phyloP scores from a whole-genome alignment of 2,113 vertebrate species.

The Cynopterus brachyotis region DNA sequence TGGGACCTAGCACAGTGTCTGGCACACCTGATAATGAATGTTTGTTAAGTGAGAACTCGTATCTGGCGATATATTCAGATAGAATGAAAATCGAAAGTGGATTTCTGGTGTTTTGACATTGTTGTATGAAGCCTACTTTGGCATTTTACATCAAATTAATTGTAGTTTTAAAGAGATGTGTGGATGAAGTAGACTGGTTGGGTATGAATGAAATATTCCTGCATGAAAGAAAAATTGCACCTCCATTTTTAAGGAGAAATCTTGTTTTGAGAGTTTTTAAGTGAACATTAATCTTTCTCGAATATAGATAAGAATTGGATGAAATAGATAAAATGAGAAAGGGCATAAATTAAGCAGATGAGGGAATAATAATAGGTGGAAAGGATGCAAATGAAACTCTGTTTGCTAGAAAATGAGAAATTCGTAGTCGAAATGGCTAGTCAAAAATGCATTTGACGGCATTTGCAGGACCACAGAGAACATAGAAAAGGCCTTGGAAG shows the following conservation, averaged over 20 bases:
- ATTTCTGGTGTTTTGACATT: neutral
- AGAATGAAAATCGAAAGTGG: neutral
- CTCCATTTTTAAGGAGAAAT: neutral
- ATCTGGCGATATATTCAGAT: neutral
- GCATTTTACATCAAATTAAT: slow-evolving; percentile 2
- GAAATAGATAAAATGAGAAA: neutral
- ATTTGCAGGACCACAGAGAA: neutral
- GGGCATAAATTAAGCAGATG: neutral
- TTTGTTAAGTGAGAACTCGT: neutral
- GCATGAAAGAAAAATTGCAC: neutral
- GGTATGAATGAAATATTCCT: slow-evolving; percentile 19
- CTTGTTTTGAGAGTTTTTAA: slow-evolving; percentile 31
- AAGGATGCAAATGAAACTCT: neutral
- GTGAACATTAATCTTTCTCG: neutral
- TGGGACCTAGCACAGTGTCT: slow-evolving; percentile 66
- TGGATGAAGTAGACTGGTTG: neutral
- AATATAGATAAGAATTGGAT: neutral
- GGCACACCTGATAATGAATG: slow-evolving; percentile 56
- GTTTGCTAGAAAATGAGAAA: neutral
- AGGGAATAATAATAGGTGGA: neutral
- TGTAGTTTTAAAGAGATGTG: slow-evolving; percentile 22
- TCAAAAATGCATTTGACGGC: neutral
- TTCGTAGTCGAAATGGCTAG: neutral
- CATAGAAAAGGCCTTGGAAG: neutral
- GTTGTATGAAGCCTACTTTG: neutral